Conservation (phyloP, 2,113 vertebrate genomes). For the Sporophila hypoxantha region DNA sequence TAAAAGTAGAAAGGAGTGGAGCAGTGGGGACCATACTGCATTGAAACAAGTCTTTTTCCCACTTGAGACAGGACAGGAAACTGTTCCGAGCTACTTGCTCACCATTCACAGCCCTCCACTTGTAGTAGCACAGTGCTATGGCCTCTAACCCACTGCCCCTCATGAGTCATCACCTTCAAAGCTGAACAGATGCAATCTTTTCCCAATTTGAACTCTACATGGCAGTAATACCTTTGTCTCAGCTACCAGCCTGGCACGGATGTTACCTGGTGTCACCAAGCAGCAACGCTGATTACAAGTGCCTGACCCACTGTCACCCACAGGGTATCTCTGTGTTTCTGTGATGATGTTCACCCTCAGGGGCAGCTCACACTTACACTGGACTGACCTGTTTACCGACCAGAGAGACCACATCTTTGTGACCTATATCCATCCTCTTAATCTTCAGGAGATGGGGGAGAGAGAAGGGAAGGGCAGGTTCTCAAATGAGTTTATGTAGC, state of each 20-base stretch:
- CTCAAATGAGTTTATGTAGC: accelerated
- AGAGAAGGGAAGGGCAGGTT: neutral
- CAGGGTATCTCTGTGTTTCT: neutral
- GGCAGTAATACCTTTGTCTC: neutral
- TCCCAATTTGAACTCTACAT: neutral
- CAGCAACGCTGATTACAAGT: neutral
- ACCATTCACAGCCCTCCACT: neutral
- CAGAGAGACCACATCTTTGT: neutral
- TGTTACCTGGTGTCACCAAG: neutral
- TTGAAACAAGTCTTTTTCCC: neutral
- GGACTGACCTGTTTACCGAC: neutral
- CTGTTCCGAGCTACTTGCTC: neutral
- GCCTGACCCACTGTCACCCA: neutral
- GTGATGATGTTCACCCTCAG: neutral
- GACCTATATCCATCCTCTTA: neutral
- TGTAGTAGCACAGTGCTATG: too few species aligned
- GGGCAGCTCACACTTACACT: neutral
- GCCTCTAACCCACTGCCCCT: neutral
- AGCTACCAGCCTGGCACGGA: neutral
- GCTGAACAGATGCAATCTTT: neutral
- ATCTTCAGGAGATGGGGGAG: neutral
- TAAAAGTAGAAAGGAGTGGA: neutral
- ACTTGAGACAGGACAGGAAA: neutral
- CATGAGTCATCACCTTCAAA: neutral
- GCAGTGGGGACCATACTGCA: neutral